Evolutionary conservation across 2,113 vertebrate species (phyloP).

Genomic region (Channa maculata): DNA sequence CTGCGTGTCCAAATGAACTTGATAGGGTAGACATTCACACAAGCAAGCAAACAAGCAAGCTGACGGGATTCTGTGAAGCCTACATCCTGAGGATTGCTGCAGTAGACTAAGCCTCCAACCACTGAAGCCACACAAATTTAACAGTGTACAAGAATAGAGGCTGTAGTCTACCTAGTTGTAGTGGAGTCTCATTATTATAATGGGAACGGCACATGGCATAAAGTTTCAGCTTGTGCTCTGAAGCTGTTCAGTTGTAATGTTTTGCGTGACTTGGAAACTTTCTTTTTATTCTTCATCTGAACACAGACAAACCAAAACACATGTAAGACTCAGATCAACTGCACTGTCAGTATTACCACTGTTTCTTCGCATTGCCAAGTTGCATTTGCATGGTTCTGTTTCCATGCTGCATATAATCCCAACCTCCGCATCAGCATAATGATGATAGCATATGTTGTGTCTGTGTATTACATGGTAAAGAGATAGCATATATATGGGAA

Average conservation of each 20-base stretch:
- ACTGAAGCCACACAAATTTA: conserved; percentile 43
- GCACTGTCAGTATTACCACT: background rate
- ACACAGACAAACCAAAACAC: background rate
- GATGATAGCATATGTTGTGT: too few species aligned
- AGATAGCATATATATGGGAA: too few species aligned
- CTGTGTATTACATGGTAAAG: too few species aligned
- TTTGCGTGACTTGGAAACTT: background rate
- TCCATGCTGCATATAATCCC: background rate
- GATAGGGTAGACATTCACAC: conserved; percentile 36
- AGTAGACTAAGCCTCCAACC: conserved; percentile 33
- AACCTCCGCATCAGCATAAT: too few species aligned
- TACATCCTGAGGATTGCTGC: conserved; percentile 35
- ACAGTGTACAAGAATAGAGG: conserved; percentile 1
- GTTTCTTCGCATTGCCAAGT: background rate
- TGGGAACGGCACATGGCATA: conserved; percentile 5
- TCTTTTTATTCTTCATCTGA: background rate
- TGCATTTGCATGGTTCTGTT: background rate
- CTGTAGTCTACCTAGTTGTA: background rate
- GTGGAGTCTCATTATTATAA: conserved; percentile 20
- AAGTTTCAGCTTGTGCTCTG: background rate
- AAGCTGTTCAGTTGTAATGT: background rate
- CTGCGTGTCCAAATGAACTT: conserved; percentile 61
- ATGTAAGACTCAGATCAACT: too few species aligned
- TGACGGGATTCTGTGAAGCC: conserved; percentile 48
- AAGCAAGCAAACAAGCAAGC: conserved; percentile 58